Percentiles rank a stretch among this genome's conserved stretches.
Conservation (phyloP, 2,113 vertebrate species). For the Oplegnathus fasciatus region DNA sequence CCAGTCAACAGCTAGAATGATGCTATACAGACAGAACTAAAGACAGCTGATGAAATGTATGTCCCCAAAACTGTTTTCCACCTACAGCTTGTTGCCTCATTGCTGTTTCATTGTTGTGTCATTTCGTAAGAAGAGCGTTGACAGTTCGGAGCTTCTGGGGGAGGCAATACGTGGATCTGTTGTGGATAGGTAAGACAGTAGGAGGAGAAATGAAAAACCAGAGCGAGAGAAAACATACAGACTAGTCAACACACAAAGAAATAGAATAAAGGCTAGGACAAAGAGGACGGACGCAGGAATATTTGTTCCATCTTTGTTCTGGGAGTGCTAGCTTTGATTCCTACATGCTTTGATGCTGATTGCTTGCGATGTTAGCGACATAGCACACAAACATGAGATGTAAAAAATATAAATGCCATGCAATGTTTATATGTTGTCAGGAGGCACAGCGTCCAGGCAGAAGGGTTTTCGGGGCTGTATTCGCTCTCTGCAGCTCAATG, state of each 20-base stretch:
- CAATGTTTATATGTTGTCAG: slow-evolving; percentile 71
- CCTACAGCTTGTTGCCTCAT: slow-evolving; percentile 29
- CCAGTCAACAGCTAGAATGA: neutral
- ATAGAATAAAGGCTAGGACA: slow-evolving; percentile 7
- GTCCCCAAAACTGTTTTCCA: slow-evolving; percentile 8
- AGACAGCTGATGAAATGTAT: slow-evolving; percentile 24
- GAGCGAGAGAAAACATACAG: neutral
- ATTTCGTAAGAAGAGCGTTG: slow-evolving; percentile 35
- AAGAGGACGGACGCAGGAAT: neutral
- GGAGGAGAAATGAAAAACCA: slow-evolving; percentile 21
- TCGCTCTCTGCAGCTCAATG: slow-evolving; percentile 92
- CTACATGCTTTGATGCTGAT: neutral
- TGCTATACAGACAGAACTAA: neutral
- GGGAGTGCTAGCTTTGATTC: neutral
- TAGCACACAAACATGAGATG: neutral
- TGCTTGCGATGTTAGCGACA: neutral
- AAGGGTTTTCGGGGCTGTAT: slow-evolving; percentile 95
- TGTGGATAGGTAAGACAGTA: slow-evolving; percentile 39
- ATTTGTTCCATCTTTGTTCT: neutral
- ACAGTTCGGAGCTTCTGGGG: slow-evolving; percentile 45
- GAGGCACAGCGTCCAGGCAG: slow-evolving; percentile 94
- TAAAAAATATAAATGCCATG: neutral
- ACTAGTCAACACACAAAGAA: slow-evolving; percentile 13
- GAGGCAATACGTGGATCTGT: slow-evolving; percentile 23
- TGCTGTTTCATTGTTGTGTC: slow-evolving; percentile 47